Evolutionary conservation across 2,888 invertebrate genomes (phyloP).

Genomic region (Agelastica alni): DNA sequence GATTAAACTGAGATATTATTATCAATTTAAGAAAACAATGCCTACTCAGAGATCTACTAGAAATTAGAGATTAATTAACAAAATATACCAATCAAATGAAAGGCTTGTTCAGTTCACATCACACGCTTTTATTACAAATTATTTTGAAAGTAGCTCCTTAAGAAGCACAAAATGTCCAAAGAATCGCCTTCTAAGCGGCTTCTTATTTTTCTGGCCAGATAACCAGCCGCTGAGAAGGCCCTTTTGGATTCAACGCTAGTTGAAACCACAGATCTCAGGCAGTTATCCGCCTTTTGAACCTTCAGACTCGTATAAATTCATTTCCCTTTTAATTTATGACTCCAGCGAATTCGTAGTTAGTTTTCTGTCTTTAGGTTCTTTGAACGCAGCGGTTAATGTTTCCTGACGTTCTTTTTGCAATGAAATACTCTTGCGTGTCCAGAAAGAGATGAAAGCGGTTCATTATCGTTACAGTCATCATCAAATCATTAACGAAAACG

Average conservation of each 20-base stretch:
- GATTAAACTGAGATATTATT: constrained; percentile 10
- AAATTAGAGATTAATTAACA: constrained; percentile 3
- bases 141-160: constrained; percentile 7
- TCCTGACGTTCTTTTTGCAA: constrained; percentile 8
- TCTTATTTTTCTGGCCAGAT: constrained; percentile 11
- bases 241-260: constrained; percentile 4
- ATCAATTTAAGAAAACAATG: constrained; percentile 5
- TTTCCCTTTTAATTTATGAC: too few species aligned
- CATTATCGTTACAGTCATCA: constrained; percentile 7
- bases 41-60: constrained; percentile 8
- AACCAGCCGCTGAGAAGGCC: constrained; percentile 3
- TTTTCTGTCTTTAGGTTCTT: constrained; percentile 7
- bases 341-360: too few species aligned
- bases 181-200: constrained; percentile 13
- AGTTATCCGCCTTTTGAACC: constrained; percentile 4
- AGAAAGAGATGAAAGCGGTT: constrained; percentile 6
- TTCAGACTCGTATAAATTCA: neutral
- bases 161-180: constrained; percentile 7
- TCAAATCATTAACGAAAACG: too few species aligned
- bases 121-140: constrained; percentile 5
- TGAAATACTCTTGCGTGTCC: constrained; percentile 13
- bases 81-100: constrained; percentile 14
- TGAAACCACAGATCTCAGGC: constrained; percentile 9
- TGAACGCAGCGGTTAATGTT: constrained; percentile 6
- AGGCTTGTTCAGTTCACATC: neutral